Percentiles rank a stretch among this genome's conserved stretches.
Evolutionary conservation across 2,113 vertebrate species (phyloP).

Genomic region (Sander vitreus): DNA sequence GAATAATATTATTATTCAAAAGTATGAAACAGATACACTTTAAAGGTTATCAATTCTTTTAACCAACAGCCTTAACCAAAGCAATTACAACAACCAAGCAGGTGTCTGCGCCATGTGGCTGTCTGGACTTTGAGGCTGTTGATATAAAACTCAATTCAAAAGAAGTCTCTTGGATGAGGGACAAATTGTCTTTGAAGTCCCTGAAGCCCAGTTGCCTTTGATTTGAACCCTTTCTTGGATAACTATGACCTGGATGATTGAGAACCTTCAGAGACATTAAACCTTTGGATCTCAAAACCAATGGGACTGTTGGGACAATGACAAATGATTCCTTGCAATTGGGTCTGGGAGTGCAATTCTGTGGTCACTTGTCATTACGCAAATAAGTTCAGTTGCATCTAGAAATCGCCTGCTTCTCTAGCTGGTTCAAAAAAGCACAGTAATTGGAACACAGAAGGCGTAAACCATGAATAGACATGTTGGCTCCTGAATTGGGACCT

Average conservation of each 20-base stretch:
- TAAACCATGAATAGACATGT: constrained; percentile 75
- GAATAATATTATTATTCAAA: too few relatives aligned
- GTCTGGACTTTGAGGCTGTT: background rate
- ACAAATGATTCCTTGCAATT: background rate
- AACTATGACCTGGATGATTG: too few relatives aligned
- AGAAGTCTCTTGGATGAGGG: too few relatives aligned
- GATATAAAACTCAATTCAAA: too few relatives aligned
- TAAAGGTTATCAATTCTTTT: background rate
- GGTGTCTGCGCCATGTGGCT: background rate
- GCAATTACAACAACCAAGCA: background rate
- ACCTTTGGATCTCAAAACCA: background rate
- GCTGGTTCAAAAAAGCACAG: constrained; percentile 30
- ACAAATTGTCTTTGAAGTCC: too few relatives aligned
- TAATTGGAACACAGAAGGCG: constrained; percentile 60
- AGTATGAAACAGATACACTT: too few relatives aligned
- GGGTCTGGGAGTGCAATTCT: background rate
- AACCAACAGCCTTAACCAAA: background rate
- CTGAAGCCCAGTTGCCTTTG: too few relatives aligned
- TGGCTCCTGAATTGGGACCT: constrained; percentile 73
- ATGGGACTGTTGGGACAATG: background rate
- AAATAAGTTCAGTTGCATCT: constrained; percentile 12
- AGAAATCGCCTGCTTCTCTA: constrained; percentile 9
- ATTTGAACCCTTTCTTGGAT: too few relatives aligned
- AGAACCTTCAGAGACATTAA: too few relatives aligned
- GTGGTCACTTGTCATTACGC: background rate